Evolutionary conservation across 2,113 vertebrate species (phyloP), one percentile per base, ranked within the genome.

Genomic region (Anguilla rostrata): DNA sequence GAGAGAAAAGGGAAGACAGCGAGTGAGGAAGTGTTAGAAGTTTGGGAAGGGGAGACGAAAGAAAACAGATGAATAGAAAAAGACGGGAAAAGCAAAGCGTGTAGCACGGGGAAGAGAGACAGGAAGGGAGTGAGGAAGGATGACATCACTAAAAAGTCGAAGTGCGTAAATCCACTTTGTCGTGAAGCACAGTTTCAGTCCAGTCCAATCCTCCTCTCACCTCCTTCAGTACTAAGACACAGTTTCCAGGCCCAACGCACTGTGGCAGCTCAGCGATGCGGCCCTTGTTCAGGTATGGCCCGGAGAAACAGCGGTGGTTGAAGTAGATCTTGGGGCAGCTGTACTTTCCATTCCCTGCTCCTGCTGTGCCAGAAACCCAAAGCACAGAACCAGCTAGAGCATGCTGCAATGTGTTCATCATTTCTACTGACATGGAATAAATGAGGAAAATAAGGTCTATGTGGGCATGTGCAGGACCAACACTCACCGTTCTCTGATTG

Each of bases 291-390:
- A 99, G 97, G 92, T 99, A 98, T 2, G 98, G 98, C 86, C 98
- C 98, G 39, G 98, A 99, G 96, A 99, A 99, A 92, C 98, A 99
- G 85, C 98, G 96, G 88, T 99, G 98, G 91, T 99, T 99, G 94
- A 99, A 99, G 95, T 97, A 99, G 94, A 99, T 99, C 94, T 99
- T 99, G 92, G 98, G 98, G 92, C 97, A 98, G 94, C 95, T 97
- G 92, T 99, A 99, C 89, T 98, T 99, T 82, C 98, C 97, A 40
- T 99, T 99, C 9, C 94, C 95, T 14, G 92, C 93, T 26, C 94
- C 95, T 94, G 80, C 29, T 39, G 78, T 20, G 46, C 3, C 81
- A 82, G 22, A 56, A 29, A 29, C 41, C 20, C 43, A 18, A 56
- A 53, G 20, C 20, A 15, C 7, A 40, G 26, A 53, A 29, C 20